Base-by-base conservation (phyloP, 1,140 invertebrate species). In the Drosophila gunungcola region DNA sequence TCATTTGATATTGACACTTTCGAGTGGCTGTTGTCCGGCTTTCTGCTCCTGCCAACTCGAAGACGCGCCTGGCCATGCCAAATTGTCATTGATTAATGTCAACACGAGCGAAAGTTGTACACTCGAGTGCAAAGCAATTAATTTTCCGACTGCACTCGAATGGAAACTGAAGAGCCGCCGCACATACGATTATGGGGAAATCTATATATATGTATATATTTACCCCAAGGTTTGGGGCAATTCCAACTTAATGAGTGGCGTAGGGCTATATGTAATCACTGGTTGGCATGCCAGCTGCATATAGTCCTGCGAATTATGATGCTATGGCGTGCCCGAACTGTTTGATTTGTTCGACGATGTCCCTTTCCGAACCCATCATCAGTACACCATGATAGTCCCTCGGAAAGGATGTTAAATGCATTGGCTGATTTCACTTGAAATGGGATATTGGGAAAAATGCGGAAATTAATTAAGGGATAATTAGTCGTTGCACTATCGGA, bases 1-100 rank as follows among this genome's bases (percentile, higher is more conserved):
- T 78, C 80, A 83, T 83, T 83, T 84, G 80, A 83, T 84, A 83
- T 83, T 83, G 80, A 84, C 80, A 83, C 80, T 83, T 79, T 76
- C 70, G 61, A 83, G 80, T 72, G 58, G 56, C 51, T 54, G 41
- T 53, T 51, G 48, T 38, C 36, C 38, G 45, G 39, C 36, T 39
- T 51, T 43, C 41, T 56, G 70, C 27, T 64, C 45, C 16, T 69
- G 48, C 42, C 45, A 72, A 78, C 76, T 79, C 39, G 60, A 78
- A 73, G 68, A 73, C 67, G 67, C 68, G 79, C 48, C 68, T 72
- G 79, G 68, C 57, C 73, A 48, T 76, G 73, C 54, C 73, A 81
- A 81, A 82, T 82, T 82, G 79, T 81, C 79, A 78, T 81, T 81
- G 79, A 81, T 81, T 81, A 81, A 81, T 81, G 73, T 68, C 73